phyloP scores from a whole-genome alignment of 2,888 invertebrate species.

The Epistrophella euchroma region DNA sequence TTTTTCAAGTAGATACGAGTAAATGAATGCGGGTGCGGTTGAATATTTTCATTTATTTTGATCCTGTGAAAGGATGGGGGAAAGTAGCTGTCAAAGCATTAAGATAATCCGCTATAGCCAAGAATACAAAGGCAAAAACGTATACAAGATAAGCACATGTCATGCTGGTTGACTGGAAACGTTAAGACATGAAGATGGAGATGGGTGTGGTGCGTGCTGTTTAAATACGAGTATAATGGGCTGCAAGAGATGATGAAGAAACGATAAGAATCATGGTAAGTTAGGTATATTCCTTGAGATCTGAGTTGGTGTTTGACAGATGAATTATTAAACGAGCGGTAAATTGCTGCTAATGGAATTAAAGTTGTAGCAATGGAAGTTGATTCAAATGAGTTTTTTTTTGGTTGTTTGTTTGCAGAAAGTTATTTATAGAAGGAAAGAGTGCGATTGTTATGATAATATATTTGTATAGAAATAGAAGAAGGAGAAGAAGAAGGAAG shows the following conservation, averaged over 20 bases:
- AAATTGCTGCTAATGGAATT: slow-evolving; percentile 70
- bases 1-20: slow-evolving; percentile 7
- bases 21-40: neutral
- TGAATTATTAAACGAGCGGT: slow-evolving; percentile 66
- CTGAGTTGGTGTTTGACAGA: slow-evolving; percentile 60
- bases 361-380: slow-evolving; percentile 44
- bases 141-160: slow-evolving; percentile 69
- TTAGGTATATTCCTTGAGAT: slow-evolving; percentile 1
- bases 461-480: neutral
- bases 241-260: slow-evolving; percentile 44
- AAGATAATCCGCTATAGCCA: slow-evolving; percentile 60
- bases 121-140: slow-evolving; percentile 43
- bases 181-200: neutral
- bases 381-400: slow-evolving; percentile 50
- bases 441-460: slow-evolving; percentile 12
- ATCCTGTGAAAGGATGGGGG: slow-evolving; percentile 3
- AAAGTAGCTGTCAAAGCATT: slow-evolving; percentile 68
- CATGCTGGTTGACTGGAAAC: slow-evolving; percentile 45
- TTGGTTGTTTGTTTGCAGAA: neutral
- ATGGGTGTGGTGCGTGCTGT: slow-evolving; percentile 17
- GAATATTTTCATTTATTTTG: slow-evolving; percentile 12
- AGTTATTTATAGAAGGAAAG: neutral
- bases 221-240: slow-evolving; percentile 12
- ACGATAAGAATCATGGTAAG: slow-evolving; percentile 38
- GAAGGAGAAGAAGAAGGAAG: too few species aligned